A percentile compares a stretch with the other conserved stretches of the same genome.
Conservation (phyloP, 2,888 invertebrate genomes). For the Agrenia bidenticulata region DNA sequence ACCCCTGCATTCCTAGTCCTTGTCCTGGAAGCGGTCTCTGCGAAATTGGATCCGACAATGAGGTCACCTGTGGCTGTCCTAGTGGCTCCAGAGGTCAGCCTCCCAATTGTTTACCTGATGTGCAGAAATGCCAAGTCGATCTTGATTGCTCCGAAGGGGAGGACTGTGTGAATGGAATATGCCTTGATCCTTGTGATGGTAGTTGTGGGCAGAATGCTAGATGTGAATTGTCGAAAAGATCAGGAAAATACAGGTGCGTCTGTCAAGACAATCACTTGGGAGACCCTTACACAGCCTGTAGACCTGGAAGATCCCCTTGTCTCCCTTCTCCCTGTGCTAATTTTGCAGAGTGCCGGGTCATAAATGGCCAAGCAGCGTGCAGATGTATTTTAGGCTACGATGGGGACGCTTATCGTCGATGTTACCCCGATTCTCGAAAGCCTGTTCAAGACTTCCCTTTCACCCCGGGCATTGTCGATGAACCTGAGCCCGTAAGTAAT, state of each 20-base stretch:
- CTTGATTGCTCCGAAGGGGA: slow-evolving; percentile 26
- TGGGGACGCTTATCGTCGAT: slow-evolving; percentile 9
- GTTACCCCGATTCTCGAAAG: not conserved
- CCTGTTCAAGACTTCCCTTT: not conserved
- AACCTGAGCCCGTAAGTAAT: too few relatives aligned
- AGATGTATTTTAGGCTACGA: slow-evolving; percentile 17
- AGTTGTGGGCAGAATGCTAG: slow-evolving; percentile 32
- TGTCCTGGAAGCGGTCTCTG: slow-evolving; percentile 32
- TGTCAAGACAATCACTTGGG: slow-evolving; percentile 26
- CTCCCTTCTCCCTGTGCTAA: slow-evolving; percentile 15
- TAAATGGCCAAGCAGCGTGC: slow-evolving; percentile 2
- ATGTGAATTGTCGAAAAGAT: slow-evolving; percentile 20
- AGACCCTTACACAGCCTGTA: slow-evolving; percentile 23
- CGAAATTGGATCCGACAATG: not conserved
- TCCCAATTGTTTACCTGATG: slow-evolving; percentile 21
- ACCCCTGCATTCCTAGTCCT: slow-evolving; percentile 32
- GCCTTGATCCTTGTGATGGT: slow-evolving; percentile 27
- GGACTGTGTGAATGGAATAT: slow-evolving; percentile 25
- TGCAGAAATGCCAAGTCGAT: not conserved
- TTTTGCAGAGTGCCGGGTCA: slow-evolving; percentile 14
- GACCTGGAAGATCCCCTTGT: not conserved
- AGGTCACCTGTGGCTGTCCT: slow-evolving; percentile 26
- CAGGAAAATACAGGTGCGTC: slow-evolving; percentile 9
- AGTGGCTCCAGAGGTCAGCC: slow-evolving; percentile 25
- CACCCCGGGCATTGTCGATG: not conserved